Evolutionary conservation across 2,797 vertebrate genomes (phyloP).

Genomic region (Synaphobranchus kaupii): DNA sequence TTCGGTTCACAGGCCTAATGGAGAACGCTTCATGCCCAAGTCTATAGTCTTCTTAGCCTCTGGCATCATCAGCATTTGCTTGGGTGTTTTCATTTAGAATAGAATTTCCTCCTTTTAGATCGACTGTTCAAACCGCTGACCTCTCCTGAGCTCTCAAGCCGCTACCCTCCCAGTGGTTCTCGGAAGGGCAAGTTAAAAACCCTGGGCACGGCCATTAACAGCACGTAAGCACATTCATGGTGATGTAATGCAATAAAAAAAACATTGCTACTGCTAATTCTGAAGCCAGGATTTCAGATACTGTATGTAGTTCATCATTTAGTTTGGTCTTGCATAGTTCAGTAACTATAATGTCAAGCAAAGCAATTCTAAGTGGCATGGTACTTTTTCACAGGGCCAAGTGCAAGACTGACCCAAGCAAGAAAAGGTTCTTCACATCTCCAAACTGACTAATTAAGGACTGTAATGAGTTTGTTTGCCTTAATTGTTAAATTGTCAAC

Average conservation of each 20-base stretch:
- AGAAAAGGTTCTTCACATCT: conserved; percentile 67
- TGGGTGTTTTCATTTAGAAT: background rate
- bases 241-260: background rate
- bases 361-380: background rate
- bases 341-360: background rate
- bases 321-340: background rate
- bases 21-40: no score
- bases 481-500: background rate
- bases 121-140: conserved; percentile 50
- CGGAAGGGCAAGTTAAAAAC: conserved; percentile 59
- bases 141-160: conserved; percentile 54
- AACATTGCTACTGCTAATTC: background rate
- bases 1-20: no score
- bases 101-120: conserved; percentile 40
- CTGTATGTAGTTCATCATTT: background rate
- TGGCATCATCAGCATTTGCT: background rate
- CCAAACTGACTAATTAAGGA: conserved; percentile 54
- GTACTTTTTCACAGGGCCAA: conserved; percentile 50
- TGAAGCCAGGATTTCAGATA: background rate
- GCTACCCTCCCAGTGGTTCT: conserved; percentile 51
- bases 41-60: background rate
- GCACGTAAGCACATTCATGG: conserved; percentile 62
- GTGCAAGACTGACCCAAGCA: conserved; percentile 46
- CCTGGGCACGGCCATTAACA: conserved; percentile 42
- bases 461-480: background rate